Base-by-base conservation (phyloP, 2,797 vertebrate species). In the Dicrostonyx torquatus region DNA sequence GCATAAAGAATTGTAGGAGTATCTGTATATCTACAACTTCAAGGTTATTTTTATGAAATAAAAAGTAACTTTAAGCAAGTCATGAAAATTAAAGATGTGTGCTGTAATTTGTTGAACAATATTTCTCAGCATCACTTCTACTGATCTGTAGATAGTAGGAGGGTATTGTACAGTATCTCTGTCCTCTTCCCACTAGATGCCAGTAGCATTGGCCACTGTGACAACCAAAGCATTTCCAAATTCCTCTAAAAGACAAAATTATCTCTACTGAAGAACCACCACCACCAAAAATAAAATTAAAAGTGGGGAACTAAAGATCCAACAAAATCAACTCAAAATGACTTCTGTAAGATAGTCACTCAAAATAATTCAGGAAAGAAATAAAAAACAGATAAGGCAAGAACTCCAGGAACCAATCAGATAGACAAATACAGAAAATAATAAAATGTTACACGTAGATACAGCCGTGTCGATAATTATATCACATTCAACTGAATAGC, bases 341-440 rank as follows among this genome's bases (percentile, higher is more conserved):
- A 84, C n/a, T 58, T 78, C 45, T 73, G 20, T 84, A 78, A 78
- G n/a, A 40, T 29, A 50, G 37, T 83, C n/a, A 31, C 40, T n/a
- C 60, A 83, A 82, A 95, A 91, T 77, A 84, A 77, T 53, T 64
- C 24, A 88, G 7, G 9, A 78, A 87, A 79, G 31, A 26, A 78
- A 3, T 2, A 72, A 79, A 43, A 53, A n/a, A 31, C 12, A 55
- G 4, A 87, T 43, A 17, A 75, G 45, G 26, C 78, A 75, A 90
- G 50, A 75, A 9, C 34, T n/a, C 43, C 83, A 64, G 92, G 66
- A 64, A 14, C 29, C 40, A 86, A 77, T 77, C 31, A 83, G n/a
- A 62, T 10, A 87, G 29, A 64, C 34, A 78, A 77, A 89, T 24
- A 70, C 24, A 79, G 24, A 84, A 53, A 78, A 50, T 18, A 88